A percentile compares a stretch with the other conserved stretches of the same genome.
These are phyloP conservation scores for Galeopterus variegatus DNA, from an alignment of 2,113 vertebrate genomes.

Conservation along the genomic window DNA sequence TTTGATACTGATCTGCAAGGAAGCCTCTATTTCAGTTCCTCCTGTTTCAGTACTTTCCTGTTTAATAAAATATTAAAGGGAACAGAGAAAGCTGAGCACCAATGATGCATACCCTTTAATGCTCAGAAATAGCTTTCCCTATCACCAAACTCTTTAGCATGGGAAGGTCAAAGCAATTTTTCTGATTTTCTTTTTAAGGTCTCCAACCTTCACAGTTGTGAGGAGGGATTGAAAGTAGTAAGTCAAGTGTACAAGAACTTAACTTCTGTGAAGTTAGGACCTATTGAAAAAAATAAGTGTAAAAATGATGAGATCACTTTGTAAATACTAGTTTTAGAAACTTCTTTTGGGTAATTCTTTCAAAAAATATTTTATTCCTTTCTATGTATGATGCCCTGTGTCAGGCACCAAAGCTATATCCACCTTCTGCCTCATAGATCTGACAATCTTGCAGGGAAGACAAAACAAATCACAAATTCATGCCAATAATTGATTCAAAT, in stretches of 20 bases:
- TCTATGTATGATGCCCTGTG: background rate
- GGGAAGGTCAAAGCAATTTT: background rate
- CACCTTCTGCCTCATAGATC: background rate
- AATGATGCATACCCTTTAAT: background rate
- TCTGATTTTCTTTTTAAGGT: background rate
- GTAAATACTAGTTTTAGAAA: background rate
- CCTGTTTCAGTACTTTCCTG: background rate
- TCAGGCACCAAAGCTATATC: background rate
- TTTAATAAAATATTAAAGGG: background rate
- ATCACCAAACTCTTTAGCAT: background rate
- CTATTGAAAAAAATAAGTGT: background rate
- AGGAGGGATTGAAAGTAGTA: background rate
- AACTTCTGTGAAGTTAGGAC: background rate
- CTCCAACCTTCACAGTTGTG: background rate
- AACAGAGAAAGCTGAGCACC: background rate
- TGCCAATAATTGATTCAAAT: background rate
- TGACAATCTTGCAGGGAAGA: background rate
- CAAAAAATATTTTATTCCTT: background rate
- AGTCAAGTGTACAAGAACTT: background rate
- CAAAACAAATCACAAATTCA: background rate
- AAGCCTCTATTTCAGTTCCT: background rate
- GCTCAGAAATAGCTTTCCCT: background rate
- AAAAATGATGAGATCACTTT: background rate
- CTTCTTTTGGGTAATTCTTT: background rate
- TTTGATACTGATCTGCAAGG: background rate